These are phyloP conservation scores for Phengaris arion DNA, from an alignment of 2,888 invertebrate species.

Conservation along the genomic window DNA sequence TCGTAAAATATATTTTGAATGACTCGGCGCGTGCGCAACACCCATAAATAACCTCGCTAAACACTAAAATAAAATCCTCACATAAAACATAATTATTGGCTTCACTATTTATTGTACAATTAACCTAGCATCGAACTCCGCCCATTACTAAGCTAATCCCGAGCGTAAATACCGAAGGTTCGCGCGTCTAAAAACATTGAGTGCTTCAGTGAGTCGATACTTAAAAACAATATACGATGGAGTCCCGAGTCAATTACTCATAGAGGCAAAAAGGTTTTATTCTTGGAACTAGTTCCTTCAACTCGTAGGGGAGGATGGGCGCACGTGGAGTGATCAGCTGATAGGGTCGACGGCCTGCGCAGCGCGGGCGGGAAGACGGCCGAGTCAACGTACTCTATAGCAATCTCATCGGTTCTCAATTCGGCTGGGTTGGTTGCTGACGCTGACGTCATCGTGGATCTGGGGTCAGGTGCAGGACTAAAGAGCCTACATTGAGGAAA, in stretches of 20 bases:
- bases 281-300: slow-evolving; percentile 36
- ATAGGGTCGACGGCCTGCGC: slow-evolving; percentile 41
- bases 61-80: slow-evolving; percentile 17
- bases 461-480: slow-evolving; percentile 33
- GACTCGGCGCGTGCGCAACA: neutral
- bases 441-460: slow-evolving; percentile 30
- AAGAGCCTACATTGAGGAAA: neutral
- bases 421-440: neutral
- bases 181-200: slow-evolving; percentile 32
- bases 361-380: slow-evolving; percentile 28
- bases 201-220: slow-evolving; percentile 30
- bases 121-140: neutral
- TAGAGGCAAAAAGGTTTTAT: slow-evolving; percentile 38
- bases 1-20: neutral
- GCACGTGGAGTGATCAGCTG: slow-evolving; percentile 47
- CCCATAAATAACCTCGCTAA: slow-evolving; percentile 5
- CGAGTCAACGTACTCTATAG: slow-evolving; percentile 43
- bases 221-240: slow-evolving; percentile 37
- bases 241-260: slow-evolving; percentile 42
- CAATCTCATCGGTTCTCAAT: slow-evolving; percentile 18
- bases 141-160: slow-evolving; percentile 27
- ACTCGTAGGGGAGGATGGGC: slow-evolving; percentile 39
- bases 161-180: neutral
- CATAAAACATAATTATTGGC: slow-evolving; percentile 8
- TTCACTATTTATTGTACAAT: neutral